phyloP scores from a whole-genome alignment of 2,797 vertebrate genomes.

The Dallia pectoralis region DNA sequence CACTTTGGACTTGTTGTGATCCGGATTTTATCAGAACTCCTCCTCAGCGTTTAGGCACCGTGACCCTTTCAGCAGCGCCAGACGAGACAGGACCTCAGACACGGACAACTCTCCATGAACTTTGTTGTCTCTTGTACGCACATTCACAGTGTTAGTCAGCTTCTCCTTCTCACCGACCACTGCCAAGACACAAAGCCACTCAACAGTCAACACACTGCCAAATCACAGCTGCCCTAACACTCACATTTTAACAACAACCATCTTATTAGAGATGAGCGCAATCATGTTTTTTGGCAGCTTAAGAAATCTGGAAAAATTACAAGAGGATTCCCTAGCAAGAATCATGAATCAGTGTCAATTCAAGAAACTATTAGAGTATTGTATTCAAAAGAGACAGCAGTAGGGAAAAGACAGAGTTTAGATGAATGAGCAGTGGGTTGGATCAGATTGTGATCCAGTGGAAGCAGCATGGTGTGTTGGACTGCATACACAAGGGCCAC shows the following conservation, averaged over 20 bases:
- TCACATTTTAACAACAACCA: slow-evolving; percentile 20
- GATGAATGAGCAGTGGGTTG: too few species aligned
- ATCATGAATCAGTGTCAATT: too few species aligned
- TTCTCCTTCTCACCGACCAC: slow-evolving; percentile 97
- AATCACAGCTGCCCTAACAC: slow-evolving; percentile 22
- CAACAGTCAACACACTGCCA: slow-evolving; percentile 13
- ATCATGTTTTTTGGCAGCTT: not conserved
- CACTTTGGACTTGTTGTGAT: not conserved
- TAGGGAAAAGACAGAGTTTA: too few species aligned
- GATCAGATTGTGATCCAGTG: not conserved
- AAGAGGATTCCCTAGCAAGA: not conserved
- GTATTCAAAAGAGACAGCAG: too few species aligned
- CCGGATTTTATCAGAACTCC: slow-evolving; percentile 74
- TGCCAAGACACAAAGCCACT: slow-evolving; percentile 64
- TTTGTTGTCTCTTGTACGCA: slow-evolving; percentile 94
- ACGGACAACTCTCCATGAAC: slow-evolving; percentile 86
- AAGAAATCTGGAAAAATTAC: not conserved
- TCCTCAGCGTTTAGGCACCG: slow-evolving; percentile 83
- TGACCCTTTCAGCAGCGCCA: slow-evolving; percentile 80
- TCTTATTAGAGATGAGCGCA: not conserved
- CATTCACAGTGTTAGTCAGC: slow-evolving; percentile 81
- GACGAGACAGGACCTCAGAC: slow-evolving; percentile 78
- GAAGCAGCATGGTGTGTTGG: not conserved
- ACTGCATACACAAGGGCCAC: not conserved
- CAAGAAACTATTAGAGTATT: too few species aligned